A percentile compares a stretch with the other conserved stretches of the same genome.
phyloP scores from a whole-genome alignment of 2,888 invertebrate genomes.

The Cistogaster globosa region DNA sequence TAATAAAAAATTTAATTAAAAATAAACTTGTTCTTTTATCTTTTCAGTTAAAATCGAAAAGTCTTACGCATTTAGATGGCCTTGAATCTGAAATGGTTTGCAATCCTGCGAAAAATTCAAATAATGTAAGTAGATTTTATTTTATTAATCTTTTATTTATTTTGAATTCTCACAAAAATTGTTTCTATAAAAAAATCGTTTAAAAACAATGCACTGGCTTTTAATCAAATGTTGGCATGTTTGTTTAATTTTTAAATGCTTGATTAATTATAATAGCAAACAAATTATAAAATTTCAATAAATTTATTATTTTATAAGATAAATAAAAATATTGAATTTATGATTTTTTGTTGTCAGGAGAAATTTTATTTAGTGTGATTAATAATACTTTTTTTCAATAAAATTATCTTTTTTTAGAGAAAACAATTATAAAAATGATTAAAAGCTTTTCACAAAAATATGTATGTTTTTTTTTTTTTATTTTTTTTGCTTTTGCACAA shows the following conservation, averaged over 20 bases:
- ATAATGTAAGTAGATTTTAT: slow-evolving; percentile 63
- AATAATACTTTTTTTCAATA: no score
- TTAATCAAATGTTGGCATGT: slow-evolving; percentile 47
- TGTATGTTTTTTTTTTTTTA: no score
- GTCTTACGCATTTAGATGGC: slow-evolving; percentile 88
- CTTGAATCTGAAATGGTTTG: slow-evolving; percentile 84
- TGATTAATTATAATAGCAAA: slow-evolving; percentile 5
- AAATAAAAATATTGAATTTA: no score
- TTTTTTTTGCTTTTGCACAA: no score
- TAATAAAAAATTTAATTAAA: neutral
- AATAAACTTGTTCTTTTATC: slow-evolving; percentile 8
- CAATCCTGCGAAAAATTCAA: slow-evolving; percentile 76
- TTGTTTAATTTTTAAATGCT: slow-evolving; percentile 46
- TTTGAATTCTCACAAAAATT: neutral
- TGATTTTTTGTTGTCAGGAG: neutral
- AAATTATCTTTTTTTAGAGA: no score
- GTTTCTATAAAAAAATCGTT: neutral
- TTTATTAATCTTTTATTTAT: slow-evolving; percentile 10
- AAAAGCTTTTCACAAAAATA: no score
- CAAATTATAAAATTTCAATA: neutral
- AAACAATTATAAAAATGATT: no score
- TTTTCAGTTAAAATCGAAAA: slow-evolving; percentile 88
- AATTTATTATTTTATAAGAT: no score
- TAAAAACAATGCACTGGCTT: slow-evolving; percentile 18
- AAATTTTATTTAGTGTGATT: neutral